Evolutionary conservation across 1,140 invertebrate species (phyloP).

Genomic region (Musca domestica): DNA sequence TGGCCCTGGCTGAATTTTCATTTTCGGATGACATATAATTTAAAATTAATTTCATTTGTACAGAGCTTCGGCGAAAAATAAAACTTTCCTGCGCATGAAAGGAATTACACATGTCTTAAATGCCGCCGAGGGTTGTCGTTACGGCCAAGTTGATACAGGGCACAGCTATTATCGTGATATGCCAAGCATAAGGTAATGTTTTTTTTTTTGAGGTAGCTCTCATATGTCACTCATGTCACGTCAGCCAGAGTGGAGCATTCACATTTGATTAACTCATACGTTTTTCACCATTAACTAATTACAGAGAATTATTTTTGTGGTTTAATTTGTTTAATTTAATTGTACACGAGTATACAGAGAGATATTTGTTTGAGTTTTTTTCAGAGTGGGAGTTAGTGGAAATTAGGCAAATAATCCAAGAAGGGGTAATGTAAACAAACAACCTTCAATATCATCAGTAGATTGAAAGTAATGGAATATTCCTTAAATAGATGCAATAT

Average conservation of each 20-base stretch:
- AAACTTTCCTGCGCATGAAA: constrained; percentile 68
- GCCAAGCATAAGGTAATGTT: constrained; percentile 59
- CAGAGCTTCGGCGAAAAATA: constrained; percentile 75
- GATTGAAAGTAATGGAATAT: too few species aligned
- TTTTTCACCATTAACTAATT: too few species aligned
- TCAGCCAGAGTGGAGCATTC: background rate
- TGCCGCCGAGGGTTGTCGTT: constrained; percentile 74
- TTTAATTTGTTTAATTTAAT: too few species aligned
- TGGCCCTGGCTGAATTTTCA: too few species aligned
- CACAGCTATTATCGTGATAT: constrained; percentile 70
- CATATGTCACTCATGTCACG: background rate
- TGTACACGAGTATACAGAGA: too few species aligned
- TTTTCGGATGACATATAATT: background rate
- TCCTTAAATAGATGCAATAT: too few species aligned
- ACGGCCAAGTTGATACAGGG: constrained; percentile 77
- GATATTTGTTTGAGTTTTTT: too few species aligned
- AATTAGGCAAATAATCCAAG: too few species aligned
- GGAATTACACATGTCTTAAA: constrained; percentile 87
- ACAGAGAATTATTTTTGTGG: background rate
- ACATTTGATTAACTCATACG: background rate
- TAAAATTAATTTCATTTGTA: constrained; percentile 16
- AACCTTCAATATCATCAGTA: too few species aligned
- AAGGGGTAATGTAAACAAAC: too few species aligned
- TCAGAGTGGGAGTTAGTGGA: too few species aligned
- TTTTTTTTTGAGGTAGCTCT: background rate